Conservation (phyloP, 2,888 invertebrate species). For the Hemicrepidius hirtus region DNA sequence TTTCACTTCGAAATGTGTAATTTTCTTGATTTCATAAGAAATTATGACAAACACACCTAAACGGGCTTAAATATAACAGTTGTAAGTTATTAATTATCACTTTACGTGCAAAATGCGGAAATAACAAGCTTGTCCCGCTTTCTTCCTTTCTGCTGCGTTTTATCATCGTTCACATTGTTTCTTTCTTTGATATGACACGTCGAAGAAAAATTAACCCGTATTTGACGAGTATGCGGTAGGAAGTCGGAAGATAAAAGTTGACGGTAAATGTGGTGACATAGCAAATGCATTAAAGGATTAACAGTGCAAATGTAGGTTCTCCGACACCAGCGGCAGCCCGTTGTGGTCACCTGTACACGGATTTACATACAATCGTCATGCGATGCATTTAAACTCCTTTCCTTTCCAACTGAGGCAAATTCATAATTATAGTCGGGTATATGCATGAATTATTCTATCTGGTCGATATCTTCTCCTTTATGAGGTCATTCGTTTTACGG, state of each 20-base stretch:
- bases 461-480: conserved; percentile 37
- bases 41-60: too few relatives aligned
- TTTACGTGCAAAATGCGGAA: background rate
- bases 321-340: conserved; percentile 45
- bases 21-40: background rate
- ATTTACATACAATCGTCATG: conserved; percentile 55
- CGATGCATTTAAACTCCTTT: conserved; percentile 47
- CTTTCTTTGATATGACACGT: conserved; percentile 17
- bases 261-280: conserved; percentile 41
- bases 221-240: conserved; percentile 37
- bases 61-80: background rate
- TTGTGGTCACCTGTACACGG: conserved; percentile 50
- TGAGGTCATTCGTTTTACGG: conserved; percentile 16
- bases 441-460: conserved; percentile 44
- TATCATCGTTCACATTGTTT: conserved; percentile 15
- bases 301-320: conserved; percentile 47
- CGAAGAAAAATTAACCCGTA: background rate
- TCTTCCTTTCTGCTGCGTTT: background rate
- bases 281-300: conserved; percentile 48
- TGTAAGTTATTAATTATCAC: background rate
- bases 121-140: background rate
- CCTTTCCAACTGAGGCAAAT: conserved; percentile 53
- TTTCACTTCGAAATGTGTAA: background rate
- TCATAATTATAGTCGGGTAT: conserved; percentile 55
- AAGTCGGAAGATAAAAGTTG: conserved; percentile 22